These are phyloP conservation scores for Agriotes lineatus DNA, from an alignment of 2,888 invertebrate species.

Conservation along the genomic window DNA sequence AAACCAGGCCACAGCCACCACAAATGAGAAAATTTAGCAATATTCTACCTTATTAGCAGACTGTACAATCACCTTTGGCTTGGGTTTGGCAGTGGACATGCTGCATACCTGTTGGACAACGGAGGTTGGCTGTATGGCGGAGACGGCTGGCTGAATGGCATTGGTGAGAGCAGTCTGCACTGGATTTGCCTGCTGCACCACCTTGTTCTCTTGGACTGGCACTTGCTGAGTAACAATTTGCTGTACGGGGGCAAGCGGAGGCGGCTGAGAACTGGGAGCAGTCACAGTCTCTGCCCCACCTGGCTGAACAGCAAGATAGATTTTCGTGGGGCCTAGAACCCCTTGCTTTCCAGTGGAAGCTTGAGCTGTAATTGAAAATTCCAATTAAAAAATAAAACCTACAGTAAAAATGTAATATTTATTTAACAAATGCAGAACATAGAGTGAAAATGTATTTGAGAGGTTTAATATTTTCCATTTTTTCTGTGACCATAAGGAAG, in stretches of 20 bases:
- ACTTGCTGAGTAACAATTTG: slow-evolving; percentile 41
- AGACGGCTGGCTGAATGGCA: not conserved
- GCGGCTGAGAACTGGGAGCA: slow-evolving; percentile 65
- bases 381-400: too few species aligned
- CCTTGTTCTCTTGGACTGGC: slow-evolving; percentile 17
- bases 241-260: slow-evolving; percentile 69
- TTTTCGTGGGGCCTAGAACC: slow-evolving; percentile 86
- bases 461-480: too few species aligned
- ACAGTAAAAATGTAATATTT: too few species aligned
- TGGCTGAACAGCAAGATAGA: slow-evolving; percentile 89
- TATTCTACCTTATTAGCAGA: slow-evolving; percentile 54
- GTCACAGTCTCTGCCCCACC: slow-evolving; percentile 62
- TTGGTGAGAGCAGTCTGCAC: slow-evolving; percentile 7
- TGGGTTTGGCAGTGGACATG: slow-evolving; percentile 51
- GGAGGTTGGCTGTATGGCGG: slow-evolving; percentile 22
- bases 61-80: slow-evolving; percentile 62
- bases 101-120: slow-evolving; percentile 63
- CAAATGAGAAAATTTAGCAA: slow-evolving; percentile 11
- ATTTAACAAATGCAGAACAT: too few species aligned
- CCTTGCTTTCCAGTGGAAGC: slow-evolving; percentile 88
- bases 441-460: too few species aligned
- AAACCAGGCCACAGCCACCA: not conserved
- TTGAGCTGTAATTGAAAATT: slow-evolving; percentile 74
- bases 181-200: slow-evolving; percentile 5
- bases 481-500: too few species aligned